Conservation (phyloP, 2,797 vertebrate genomes). For the Ceyx erithaca region DNA sequence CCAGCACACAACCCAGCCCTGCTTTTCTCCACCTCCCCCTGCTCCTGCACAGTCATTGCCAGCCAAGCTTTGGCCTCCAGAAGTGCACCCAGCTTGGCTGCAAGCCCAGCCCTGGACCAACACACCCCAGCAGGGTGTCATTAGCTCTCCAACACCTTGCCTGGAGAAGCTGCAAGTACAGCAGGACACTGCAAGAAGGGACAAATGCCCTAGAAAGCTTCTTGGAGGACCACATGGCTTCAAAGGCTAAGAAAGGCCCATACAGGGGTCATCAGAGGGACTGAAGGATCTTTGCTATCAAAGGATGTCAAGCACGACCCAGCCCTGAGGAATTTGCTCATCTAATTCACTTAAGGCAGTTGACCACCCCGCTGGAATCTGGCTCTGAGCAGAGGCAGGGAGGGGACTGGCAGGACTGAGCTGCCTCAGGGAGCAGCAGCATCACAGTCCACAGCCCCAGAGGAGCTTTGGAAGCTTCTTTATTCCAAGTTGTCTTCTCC, state of each 20-base stretch:
- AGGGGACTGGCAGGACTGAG: not conserved
- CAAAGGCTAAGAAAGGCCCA: not conserved
- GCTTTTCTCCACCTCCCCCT: not conserved
- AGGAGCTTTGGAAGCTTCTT: not conserved
- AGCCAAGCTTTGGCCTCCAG: not conserved
- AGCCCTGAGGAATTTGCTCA: not conserved
- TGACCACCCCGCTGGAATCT: not conserved
- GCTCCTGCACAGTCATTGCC: not conserved
- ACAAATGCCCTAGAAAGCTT: not conserved
- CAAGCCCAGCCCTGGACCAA: not conserved
- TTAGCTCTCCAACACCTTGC: not conserved
- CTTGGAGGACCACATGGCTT: not conserved
- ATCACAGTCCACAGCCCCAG: not conserved
- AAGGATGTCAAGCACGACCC: not conserved
- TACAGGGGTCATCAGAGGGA: not conserved
- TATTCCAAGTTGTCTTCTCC: not conserved
- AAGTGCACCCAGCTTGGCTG: not conserved
- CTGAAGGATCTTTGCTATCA: not conserved
- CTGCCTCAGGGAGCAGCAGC: fast-evolving
- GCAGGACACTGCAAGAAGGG: not conserved
- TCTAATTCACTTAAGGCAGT: not conserved
- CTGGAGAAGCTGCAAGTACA: not conserved
- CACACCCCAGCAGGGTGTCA: too few species aligned
- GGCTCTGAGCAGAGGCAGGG: not conserved
- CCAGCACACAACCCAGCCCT: not conserved